Evolutionary conservation across 2,797 vertebrate species (phyloP).

Genomic region (Brachyrhaphis roseni): DNA sequence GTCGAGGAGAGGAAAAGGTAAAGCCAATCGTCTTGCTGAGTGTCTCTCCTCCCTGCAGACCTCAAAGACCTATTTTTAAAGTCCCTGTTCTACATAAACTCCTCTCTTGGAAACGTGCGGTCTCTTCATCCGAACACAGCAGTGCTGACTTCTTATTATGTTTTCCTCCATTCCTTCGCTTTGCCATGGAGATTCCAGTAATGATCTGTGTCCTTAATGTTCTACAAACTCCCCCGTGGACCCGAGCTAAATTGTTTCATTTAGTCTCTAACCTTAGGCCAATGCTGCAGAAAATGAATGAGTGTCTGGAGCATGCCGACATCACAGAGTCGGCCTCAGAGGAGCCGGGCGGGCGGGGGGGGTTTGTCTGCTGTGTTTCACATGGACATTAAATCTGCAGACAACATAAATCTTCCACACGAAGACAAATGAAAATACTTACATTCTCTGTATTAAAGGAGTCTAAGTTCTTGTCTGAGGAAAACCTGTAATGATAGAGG

Average conservation of each 20-base stretch:
- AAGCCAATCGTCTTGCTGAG: constrained; percentile 32
- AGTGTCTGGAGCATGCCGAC: constrained; percentile 30
- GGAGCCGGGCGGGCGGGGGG: background rate
- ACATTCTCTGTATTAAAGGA: constrained; percentile 1
- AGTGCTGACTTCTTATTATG: constrained; percentile 36
- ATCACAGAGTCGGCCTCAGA: constrained; percentile 20
- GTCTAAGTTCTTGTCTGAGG: background rate
- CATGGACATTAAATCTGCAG: background rate
- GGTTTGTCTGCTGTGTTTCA: constrained; percentile 16
- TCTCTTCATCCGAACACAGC: constrained; percentile 23
- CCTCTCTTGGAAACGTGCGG: constrained; percentile 24
- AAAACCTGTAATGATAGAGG: background rate
- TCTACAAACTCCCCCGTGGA: constrained; percentile 38
- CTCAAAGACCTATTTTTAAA: constrained; percentile 47
- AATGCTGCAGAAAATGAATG: constrained; percentile 39
- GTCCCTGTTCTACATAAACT: constrained; percentile 36
- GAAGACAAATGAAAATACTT: background rate
- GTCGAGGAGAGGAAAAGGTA: constrained; percentile 52
- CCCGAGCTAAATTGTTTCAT: constrained; percentile 57
- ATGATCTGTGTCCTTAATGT: constrained; percentile 51
- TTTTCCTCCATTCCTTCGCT: constrained; percentile 5
- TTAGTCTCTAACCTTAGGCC: constrained; percentile 53
- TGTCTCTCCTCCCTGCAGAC: constrained; percentile 39
- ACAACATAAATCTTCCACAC: background rate
- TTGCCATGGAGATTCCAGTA: constrained; percentile 38